These are phyloP conservation scores for Pegoplata infirma DNA, from an alignment of 2,888 invertebrate genomes.

Conservation along the genomic window DNA sequence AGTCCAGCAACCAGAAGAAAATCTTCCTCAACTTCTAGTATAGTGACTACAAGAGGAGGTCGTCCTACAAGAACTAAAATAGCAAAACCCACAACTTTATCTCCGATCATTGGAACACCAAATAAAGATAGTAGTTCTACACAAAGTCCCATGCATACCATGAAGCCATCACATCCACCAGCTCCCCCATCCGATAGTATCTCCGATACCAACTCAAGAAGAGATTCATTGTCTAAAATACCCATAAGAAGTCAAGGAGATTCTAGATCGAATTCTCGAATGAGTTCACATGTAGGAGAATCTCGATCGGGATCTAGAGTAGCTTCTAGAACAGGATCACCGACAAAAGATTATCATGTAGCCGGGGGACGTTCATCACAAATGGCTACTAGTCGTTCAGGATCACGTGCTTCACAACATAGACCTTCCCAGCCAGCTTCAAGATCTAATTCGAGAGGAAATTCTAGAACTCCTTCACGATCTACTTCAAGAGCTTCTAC, in stretches of 20 bases:
- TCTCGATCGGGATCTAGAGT: constrained; percentile 60
- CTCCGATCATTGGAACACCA: constrained; percentile 77
- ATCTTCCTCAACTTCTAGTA: constrained; percentile 58
- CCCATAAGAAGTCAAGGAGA: constrained; percentile 69
- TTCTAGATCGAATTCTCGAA: constrained; percentile 65
- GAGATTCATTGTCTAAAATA: constrained; percentile 75
- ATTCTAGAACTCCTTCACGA: constrained; percentile 68
- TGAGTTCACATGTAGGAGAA: constrained; percentile 54
- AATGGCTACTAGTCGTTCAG: constrained; percentile 52
- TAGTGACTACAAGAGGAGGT: constrained; percentile 5
- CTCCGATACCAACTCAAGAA: constrained; percentile 67
- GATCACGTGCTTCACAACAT: constrained; percentile 52
- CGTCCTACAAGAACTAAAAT: constrained; percentile 70
- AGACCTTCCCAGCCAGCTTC: constrained; percentile 48
- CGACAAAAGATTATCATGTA: constrained; percentile 48
- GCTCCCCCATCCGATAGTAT: constrained; percentile 65
- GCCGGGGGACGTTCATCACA: neutral
- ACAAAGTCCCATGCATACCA: constrained; percentile 68
- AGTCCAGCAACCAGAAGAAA: constrained; percentile 54
- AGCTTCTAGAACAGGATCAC: constrained; percentile 65
- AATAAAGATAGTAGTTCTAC: constrained; percentile 74
- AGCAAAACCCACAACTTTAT: constrained; percentile 75
- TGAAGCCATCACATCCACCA: constrained; percentile 2
- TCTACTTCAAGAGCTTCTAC: constrained; percentile 69
- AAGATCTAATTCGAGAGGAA: constrained; percentile 64